These are phyloP conservation scores for Lerema accius DNA, from an alignment of 1,140 invertebrate genomes.

Conservation along the genomic window DNA sequence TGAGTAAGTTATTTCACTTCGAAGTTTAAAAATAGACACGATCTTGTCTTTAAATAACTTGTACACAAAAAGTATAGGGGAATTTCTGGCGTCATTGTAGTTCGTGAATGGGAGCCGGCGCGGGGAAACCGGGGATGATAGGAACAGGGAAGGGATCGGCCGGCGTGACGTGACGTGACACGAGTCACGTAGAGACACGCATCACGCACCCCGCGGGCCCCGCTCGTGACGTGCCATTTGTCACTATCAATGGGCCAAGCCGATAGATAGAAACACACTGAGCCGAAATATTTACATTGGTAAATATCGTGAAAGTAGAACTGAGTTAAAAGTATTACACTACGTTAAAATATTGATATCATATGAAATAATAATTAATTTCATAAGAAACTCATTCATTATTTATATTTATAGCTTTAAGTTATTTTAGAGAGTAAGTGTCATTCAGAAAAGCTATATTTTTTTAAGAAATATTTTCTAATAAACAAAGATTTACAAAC, in stretches of 20 bases:
- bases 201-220: conserved; percentile 35
- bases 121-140: conserved; percentile 1
- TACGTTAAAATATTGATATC: too few relatives aligned
- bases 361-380: too few relatives aligned
- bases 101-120: neutral
- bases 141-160: conserved; percentile 12
- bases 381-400: too few relatives aligned
- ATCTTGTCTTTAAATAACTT: neutral
- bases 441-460: too few relatives aligned
- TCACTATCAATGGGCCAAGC: conserved; percentile 37
- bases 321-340: too few relatives aligned
- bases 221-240: conserved; percentile 35
- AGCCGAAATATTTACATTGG: neutral
- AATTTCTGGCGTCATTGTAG: neutral
- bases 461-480: too few relatives aligned
- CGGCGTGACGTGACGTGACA: conserved; percentile 28
- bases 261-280: conserved; percentile 6
- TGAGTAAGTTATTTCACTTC: neutral
- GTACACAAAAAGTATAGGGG: neutral
- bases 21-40: neutral
- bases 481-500: too few relatives aligned
- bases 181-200: conserved; percentile 27
- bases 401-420: too few relatives aligned
- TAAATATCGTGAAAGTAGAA: too few relatives aligned
- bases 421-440: too few relatives aligned